phyloP scores from a whole-genome alignment of 1,140 invertebrate genomes.

The Mizuhopecten yessoensis region DNA sequence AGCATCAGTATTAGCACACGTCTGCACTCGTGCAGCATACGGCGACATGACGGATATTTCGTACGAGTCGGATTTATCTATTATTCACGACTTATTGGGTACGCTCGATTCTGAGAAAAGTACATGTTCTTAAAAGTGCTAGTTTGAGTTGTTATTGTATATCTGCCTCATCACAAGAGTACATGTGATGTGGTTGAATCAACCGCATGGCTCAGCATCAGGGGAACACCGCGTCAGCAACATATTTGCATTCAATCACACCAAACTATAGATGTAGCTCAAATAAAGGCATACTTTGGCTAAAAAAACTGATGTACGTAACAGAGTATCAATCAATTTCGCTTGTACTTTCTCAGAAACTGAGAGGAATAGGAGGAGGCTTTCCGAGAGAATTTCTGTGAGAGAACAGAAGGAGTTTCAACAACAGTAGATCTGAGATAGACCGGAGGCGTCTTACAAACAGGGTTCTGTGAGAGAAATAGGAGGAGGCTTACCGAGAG shows the following conservation, averaged over 20 bases:
- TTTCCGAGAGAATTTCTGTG: no score
- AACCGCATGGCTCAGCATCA: background rate
- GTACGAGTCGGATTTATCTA: background rate
- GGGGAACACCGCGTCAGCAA: background rate
- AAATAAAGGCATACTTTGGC: background rate
- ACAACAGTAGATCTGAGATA: no score
- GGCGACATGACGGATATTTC: background rate
- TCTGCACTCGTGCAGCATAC: background rate
- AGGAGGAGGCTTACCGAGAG: no score
- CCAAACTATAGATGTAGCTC: no score
- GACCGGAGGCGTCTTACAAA: no score
- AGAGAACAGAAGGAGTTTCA: no score
- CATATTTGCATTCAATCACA: background rate
- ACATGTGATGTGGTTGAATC: background rate
- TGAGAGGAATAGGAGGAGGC: no score
- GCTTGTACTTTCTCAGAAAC: background rate
- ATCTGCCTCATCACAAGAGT: constrained; percentile 21
- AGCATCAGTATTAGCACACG: background rate
- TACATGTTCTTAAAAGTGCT: background rate
- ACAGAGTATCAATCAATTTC: background rate
- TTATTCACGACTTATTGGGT: background rate
- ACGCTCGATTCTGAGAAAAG: background rate
- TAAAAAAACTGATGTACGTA: background rate
- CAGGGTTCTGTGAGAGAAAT: no score
- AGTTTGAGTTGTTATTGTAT: background rate